These are phyloP conservation scores for Nasonia giraulti DNA, from an alignment of 1,140 invertebrate species.

Conservation along the genomic window DNA sequence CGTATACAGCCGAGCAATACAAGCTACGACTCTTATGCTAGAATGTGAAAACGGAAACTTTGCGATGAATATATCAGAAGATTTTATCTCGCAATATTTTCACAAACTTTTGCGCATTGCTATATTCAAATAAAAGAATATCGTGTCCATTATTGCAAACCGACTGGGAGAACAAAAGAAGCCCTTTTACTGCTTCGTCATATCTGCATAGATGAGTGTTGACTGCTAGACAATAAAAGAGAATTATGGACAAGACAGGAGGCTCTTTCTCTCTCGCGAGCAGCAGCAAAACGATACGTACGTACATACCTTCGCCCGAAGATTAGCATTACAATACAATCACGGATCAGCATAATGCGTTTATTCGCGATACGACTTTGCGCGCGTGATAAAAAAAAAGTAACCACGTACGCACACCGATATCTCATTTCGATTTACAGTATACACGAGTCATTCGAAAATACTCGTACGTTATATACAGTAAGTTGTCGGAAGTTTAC, in stretches of 20 bases:
- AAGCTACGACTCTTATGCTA: not conserved
- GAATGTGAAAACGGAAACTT: too few relatives aligned
- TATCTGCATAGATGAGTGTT: constrained; percentile 1
- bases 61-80: too few relatives aligned
- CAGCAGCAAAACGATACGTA: not conserved
- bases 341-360: not conserved
- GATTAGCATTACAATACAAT: constrained; percentile 1
- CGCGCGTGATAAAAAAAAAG: not conserved
- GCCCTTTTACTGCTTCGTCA: not conserved
- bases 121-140: too few relatives aligned
- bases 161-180: not conserved
- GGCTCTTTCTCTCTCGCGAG: too few relatives aligned
- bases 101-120: too few relatives aligned
- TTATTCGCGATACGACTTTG: not conserved
- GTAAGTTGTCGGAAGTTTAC: too few relatives aligned
- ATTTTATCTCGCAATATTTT: too few relatives aligned
- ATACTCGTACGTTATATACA: not conserved
- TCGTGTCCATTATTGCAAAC: not conserved
- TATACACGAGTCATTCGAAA: not conserved
- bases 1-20: not conserved
- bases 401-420: not conserved
- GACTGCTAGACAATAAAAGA: not conserved
- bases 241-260: not conserved
- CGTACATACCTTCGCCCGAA: not conserved
- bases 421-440: not conserved